Evolutionary conservation across 2,797 vertebrate species (phyloP).

Genomic region (Columba guinea): DNA sequence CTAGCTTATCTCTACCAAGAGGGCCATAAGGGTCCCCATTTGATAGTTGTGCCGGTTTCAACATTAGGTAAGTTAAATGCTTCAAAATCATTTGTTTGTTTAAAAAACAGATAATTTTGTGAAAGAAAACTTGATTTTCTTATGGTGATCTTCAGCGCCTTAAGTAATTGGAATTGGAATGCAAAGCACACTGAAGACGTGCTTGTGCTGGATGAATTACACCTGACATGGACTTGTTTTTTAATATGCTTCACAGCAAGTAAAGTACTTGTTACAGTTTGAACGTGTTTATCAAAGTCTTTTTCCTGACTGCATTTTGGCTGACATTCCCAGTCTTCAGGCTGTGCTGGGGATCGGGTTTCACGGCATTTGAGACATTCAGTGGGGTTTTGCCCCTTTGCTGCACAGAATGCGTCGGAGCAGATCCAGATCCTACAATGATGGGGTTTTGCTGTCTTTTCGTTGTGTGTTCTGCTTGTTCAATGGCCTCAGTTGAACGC

Average conservation of each 20-base stretch:
- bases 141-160: not conserved
- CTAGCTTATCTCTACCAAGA: constrained; percentile 89
- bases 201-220: not conserved
- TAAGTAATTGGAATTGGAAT: not conserved
- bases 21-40: constrained; percentile 88
- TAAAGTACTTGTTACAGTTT: not conserved
- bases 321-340: not conserved
- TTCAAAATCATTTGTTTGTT: not conserved
- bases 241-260: not conserved
- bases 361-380: not conserved
- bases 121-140: not conserved
- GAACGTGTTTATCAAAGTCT: not conserved
- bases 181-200: not conserved
- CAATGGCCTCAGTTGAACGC: not conserved
- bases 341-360: not conserved
- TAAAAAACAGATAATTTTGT: not conserved
- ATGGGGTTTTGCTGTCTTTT: not conserved
- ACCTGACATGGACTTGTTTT: not conserved
- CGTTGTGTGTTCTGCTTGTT: not conserved
- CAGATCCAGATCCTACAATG: not conserved
- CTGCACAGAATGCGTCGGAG: not conserved
- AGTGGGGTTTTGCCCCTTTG: not conserved
- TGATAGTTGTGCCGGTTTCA: constrained; percentile 94
- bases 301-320: not conserved
- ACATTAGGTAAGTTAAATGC: constrained; percentile 86